A percentile compares a stretch with the other conserved stretches of the same genome.
Conservation (phyloP, 2,888 invertebrate genomes). For the Rhagium mordax region DNA sequence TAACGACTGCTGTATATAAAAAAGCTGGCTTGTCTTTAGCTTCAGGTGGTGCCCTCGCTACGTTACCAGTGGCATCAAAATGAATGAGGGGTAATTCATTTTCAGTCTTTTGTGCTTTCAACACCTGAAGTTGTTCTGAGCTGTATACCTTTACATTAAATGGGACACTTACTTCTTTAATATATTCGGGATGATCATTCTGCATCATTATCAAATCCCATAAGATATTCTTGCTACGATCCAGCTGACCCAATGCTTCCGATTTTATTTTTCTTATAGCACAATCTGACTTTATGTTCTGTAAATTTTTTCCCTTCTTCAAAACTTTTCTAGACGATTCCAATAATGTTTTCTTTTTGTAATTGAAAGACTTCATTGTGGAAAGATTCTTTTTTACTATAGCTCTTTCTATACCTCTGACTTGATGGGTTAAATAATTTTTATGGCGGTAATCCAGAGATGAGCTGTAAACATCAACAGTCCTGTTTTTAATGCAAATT, state of each 20-base stretch:
- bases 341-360: conserved; percentile 21
- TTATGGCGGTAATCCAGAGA: conserved; percentile 29
- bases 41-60: not conserved
- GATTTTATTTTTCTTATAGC: conserved; percentile 44
- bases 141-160: conserved; percentile 26
- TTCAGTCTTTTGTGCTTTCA: too few species aligned
- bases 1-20: not conserved
- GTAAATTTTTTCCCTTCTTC: conserved; percentile 31
- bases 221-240: conserved; percentile 37
- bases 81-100: not conserved
- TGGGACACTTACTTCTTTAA: too few species aligned
- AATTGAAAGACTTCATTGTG: conserved; percentile 19
- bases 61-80: not conserved
- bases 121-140: not conserved
- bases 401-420: conserved; percentile 24
- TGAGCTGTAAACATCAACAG: conserved; percentile 8
- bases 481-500: not conserved
- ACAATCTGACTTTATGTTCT: conserved; percentile 42
- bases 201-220: conserved; percentile 41
- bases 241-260: conserved; percentile 33
- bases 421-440: conserved; percentile 4
- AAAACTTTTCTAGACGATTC: not conserved
- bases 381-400: conserved; percentile 20
- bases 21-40: not conserved
- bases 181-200: conserved; percentile 44